Percentiles rank a stretch among this genome's conserved stretches.
These are phyloP conservation scores for Drosophila pallidifrons DNA, from an alignment of 1,140 invertebrate species.

Conservation along the genomic window DNA sequence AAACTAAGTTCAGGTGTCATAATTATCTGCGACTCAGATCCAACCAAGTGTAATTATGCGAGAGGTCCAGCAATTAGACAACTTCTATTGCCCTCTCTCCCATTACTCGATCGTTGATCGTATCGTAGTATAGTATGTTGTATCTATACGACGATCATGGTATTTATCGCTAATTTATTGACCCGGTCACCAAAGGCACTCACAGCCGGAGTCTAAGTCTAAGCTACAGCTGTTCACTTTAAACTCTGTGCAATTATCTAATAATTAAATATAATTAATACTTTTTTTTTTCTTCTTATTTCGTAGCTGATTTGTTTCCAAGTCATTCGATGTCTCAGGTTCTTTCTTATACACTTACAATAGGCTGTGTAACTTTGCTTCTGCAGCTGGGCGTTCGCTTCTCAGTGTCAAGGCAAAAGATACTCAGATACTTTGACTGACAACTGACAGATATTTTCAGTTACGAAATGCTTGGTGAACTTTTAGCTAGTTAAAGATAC, in stretches of 20 bases:
- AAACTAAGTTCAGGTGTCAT: slow-evolving; percentile 21
- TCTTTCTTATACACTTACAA: background rate
- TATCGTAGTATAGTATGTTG: background rate
- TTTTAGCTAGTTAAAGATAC: no score
- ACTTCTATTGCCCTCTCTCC: background rate
- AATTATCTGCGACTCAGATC: slow-evolving; percentile 18
- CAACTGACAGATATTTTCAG: no score
- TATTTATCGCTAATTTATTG: slow-evolving; percentile 57
- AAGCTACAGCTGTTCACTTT: slow-evolving; percentile 25
- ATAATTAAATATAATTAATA: slow-evolving; percentile 56
- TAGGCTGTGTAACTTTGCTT: no score
- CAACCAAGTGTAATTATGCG: slow-evolving; percentile 5
- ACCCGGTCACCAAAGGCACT: slow-evolving; percentile 22
- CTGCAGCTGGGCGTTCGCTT: no score
- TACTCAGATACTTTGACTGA: background rate
- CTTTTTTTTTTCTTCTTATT: slow-evolving; percentile 2
- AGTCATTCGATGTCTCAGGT: background rate
- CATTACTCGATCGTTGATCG: background rate
- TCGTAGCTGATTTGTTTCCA: slow-evolving; percentile 4
- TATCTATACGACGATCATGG: slow-evolving; percentile 12
- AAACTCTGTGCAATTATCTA: slow-evolving; percentile 27
- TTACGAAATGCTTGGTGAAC: no score
- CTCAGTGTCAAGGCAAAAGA: background rate
- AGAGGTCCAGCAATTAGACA: slow-evolving; percentile 1
- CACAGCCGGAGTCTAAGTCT: no score